These are phyloP conservation scores for Axis porcinus DNA, from an alignment of 2,113 vertebrate genomes.

Conservation along the genomic window DNA sequence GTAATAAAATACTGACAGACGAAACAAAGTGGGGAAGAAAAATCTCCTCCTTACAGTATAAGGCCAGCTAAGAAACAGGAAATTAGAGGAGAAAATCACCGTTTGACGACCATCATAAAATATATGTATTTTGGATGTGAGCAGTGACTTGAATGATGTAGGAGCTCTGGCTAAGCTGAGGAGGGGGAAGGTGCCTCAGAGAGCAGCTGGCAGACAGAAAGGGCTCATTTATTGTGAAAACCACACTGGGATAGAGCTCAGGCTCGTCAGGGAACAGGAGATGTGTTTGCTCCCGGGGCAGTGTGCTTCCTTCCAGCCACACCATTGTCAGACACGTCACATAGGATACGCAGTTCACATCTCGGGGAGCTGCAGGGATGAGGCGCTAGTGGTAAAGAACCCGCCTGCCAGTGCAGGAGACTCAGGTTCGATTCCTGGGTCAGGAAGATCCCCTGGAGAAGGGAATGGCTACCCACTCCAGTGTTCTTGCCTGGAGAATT, in stretches of 20 bases:
- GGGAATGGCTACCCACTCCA: neutral
- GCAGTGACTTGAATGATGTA: accelerated
- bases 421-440: neutral
- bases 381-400: neutral
- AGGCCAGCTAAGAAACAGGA: neutral
- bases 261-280: neutral
- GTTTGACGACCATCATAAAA: accelerated
- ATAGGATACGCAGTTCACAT: accelerated
- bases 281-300: accelerated
- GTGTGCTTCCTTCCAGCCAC: accelerated
- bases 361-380: neutral
- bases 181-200: no score
- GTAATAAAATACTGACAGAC: neutral
- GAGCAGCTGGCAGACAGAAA: neutral
- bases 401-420: neutral
- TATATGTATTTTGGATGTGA: neutral
- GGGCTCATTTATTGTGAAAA: neutral
- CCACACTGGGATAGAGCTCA: accelerated
- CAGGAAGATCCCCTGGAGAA: neutral
- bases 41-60: neutral
- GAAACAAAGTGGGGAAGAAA: neutral
- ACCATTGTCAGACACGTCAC: no score
- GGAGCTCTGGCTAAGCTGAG: accelerated
- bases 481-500: neutral
- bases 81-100: neutral